phyloP scores from a whole-genome alignment of 2,888 invertebrate species.

The Acronicta alni region DNA sequence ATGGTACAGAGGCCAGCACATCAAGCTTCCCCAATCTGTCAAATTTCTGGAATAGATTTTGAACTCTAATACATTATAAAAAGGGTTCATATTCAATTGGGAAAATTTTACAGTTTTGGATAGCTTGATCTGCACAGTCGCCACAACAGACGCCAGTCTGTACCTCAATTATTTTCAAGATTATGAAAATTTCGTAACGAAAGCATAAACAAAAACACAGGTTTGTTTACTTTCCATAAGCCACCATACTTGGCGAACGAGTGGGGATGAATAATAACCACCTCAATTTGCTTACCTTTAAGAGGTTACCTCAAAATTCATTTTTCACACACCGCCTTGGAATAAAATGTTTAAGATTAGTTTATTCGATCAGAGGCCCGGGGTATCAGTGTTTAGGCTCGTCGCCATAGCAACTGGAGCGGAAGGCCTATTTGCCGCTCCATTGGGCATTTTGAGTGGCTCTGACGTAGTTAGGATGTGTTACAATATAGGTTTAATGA shows the following conservation, averaged over 20 bases:
- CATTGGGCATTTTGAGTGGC: slow-evolving; percentile 77
- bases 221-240: slow-evolving; percentile 53
- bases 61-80: too few species aligned
- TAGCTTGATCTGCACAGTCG: too few species aligned
- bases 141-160: too few species aligned
- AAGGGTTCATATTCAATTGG: too few species aligned
- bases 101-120: too few species aligned
- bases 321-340: slow-evolving; percentile 73
- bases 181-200: slow-evolving; percentile 21
- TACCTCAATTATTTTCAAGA: slow-evolving; percentile 4
- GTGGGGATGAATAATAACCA: slow-evolving; percentile 71
- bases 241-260: slow-evolving; percentile 41
- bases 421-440: slow-evolving; percentile 85
- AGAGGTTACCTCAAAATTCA: slow-evolving; percentile 75
- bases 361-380: slow-evolving; percentile 65
- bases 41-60: too few species aligned
- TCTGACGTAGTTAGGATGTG: slow-evolving; percentile 75
- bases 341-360: slow-evolving; percentile 77
- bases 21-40: too few species aligned
- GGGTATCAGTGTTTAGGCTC: slow-evolving; percentile 73
- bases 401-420: slow-evolving; percentile 77
- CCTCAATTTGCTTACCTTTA: slow-evolving; percentile 66
- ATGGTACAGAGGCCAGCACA: too few species aligned
- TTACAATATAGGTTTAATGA: slow-evolving; percentile 71
- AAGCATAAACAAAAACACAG: slow-evolving; percentile 36